Evolutionary conservation across 2,888 invertebrate species (phyloP).

Genomic region (Microplitis manilae): DNA sequence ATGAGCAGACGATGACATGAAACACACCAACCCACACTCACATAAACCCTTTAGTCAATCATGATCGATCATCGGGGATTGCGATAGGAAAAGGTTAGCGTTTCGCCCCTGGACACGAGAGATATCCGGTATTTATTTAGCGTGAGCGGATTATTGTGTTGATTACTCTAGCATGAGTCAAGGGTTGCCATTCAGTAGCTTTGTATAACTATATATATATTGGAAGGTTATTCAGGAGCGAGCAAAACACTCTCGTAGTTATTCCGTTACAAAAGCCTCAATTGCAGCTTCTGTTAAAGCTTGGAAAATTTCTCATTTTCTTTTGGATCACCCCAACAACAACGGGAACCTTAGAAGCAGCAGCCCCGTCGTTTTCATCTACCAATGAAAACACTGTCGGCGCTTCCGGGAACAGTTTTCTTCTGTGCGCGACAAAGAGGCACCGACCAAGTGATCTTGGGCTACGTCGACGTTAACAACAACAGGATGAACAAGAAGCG

Average conservation of each 20-base stretch:
- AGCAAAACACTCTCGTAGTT: not conserved
- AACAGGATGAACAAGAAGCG: conserved; percentile 47
- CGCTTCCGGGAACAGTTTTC: conserved; percentile 39
- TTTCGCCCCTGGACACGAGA: conserved; percentile 41
- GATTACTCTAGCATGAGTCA: conserved; percentile 61
- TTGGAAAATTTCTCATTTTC: conserved; percentile 22
- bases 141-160: conserved; percentile 68
- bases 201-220: not conserved
- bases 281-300: no score
- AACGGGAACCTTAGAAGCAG: not conserved
- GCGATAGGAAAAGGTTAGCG: conserved; percentile 62
- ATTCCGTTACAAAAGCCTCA: not conserved
- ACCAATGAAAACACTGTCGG: conserved; percentile 23
- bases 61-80: conserved; percentile 68
- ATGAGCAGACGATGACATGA: conserved; percentile 54
- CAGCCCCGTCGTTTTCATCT: conserved; percentile 34
- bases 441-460: conserved; percentile 46
- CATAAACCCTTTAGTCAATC: conserved; percentile 60
- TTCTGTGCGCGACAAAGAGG: conserved; percentile 44
- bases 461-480: conserved; percentile 53
- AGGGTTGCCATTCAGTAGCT: conserved; percentile 38
- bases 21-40: conserved; percentile 52
- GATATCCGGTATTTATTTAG: conserved; percentile 66
- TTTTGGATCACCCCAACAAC: not conserved
- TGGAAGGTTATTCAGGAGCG: not conserved